phyloP scores from a whole-genome alignment of 1,140 invertebrate genomes.

The Drosophila oshimai region DNA sequence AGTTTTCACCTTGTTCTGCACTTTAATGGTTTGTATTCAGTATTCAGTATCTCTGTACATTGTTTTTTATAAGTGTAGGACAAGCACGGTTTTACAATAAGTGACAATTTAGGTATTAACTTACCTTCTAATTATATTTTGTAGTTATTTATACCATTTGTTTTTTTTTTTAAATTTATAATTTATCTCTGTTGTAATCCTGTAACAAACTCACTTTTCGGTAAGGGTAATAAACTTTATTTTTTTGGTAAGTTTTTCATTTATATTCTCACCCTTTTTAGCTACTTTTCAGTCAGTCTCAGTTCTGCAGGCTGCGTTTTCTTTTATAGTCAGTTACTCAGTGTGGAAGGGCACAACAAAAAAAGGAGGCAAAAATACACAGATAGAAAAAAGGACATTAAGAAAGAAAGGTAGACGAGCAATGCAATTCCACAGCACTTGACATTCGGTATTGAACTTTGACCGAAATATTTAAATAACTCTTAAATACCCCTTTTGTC shows the following conservation, averaged over 20 bases:
- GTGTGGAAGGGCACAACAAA: conserved; percentile 8
- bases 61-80: no score
- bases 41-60: no score
- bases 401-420: conserved; percentile 14
- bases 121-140: no score
- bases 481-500: not conserved
- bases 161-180: no score
- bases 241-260: no score
- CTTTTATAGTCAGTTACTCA: conserved; percentile 35
- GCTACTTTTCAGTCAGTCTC: conserved; percentile 19
- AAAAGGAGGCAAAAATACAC: not conserved
- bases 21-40: no score
- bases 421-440: conserved; percentile 54
- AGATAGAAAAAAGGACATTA: not conserved
- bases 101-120: no score
- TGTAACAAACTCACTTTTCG: no score
- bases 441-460: conserved; percentile 27
- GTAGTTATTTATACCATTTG: no score
- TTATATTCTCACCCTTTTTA: not conserved
- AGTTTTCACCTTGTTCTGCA: not conserved
- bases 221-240: not conserved
- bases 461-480: not conserved
- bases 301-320: conserved; percentile 13
- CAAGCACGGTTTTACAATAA: no score
- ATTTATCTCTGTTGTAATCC: no score